phyloP scores from a whole-genome alignment of 2,797 vertebrate species.

The Squalus acanthias region DNA sequence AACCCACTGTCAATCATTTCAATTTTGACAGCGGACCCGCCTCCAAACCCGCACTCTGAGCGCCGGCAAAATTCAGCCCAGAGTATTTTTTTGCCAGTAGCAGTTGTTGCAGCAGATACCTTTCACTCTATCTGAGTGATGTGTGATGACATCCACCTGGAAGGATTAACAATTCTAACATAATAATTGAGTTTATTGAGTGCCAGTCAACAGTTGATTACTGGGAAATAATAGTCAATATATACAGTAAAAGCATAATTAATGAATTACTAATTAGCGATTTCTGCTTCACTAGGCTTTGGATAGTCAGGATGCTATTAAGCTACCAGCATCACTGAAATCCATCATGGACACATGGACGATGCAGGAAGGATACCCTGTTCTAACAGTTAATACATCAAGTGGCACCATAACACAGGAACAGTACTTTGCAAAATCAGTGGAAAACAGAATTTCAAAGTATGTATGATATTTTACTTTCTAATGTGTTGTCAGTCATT shows the following conservation, averaged over 20 bases:
- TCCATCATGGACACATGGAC: slow-evolving; percentile 69
- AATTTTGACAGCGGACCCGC: no score
- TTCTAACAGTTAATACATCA: slow-evolving; percentile 60
- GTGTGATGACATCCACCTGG: no score
- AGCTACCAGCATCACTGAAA: slow-evolving; percentile 60
- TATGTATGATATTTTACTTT: slow-evolving; percentile 47
- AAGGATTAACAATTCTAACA: background rate
- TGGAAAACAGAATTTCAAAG: slow-evolving; percentile 53
- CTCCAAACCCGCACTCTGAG: no score
- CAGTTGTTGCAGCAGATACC: background rate
- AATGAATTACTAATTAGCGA: background rate
- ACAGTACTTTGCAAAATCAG: slow-evolving; percentile 48
- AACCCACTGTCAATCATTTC: no score
- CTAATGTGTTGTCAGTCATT: background rate
- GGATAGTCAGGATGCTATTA: slow-evolving; percentile 57
- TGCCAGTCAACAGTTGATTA: background rate
- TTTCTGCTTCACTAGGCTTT: slow-evolving; percentile 48
- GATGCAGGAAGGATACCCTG: slow-evolving; percentile 57
- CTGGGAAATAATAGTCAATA: background rate
- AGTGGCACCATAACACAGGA: slow-evolving; percentile 59
- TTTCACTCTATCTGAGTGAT: background rate
- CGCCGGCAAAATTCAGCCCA: no score
- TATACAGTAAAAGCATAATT: background rate
- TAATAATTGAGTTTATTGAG: background rate
- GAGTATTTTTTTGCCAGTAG: background rate